phyloP scores from a whole-genome alignment of 2,888 invertebrate genomes.

The Sinodicranocentrus sp. region DNA sequence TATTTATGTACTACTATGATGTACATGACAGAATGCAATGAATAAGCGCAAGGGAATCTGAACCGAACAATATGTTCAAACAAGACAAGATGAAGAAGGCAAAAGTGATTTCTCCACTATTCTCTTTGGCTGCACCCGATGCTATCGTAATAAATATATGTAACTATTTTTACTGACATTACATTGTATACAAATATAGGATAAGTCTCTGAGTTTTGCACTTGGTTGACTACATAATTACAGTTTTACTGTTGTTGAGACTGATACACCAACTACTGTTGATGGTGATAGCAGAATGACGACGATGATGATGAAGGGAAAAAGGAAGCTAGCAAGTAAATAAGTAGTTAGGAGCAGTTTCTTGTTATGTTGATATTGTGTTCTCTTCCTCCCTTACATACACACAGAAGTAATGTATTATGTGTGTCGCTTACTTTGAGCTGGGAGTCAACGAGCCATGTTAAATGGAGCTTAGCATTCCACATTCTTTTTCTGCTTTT shows the following conservation, averaged over 20 bases:
- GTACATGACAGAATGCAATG: neutral
- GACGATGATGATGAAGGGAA: conserved; percentile 1
- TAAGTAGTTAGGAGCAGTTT: neutral
- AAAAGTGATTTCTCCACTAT: conserved; percentile 11
- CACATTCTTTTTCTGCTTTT: conserved; percentile 1
- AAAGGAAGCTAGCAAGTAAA: neutral
- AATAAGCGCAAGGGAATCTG: neutral
- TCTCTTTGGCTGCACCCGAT: neutral
- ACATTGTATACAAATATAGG: neutral
- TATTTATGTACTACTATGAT: neutral
- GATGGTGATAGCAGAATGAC: conserved; percentile 4
- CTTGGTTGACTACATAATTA: neutral
- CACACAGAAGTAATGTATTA: too few species aligned
- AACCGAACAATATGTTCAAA: neutral
- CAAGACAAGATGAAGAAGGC: neutral
- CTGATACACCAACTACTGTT: too few species aligned
- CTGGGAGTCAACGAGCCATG: conserved; percentile 47
- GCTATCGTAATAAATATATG: neutral
- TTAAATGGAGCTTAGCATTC: conserved; percentile 55
- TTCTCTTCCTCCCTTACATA: too few species aligned
- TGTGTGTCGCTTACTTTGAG: too few species aligned
- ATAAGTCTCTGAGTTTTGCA: neutral
- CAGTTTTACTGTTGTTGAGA: neutral
- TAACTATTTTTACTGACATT: neutral
- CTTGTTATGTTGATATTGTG: neutral